Evolutionary conservation across 2,888 invertebrate genomes (phyloP), one percentile per base, ranked within the genome.

Genomic region (Drepanosiphum platanoidis): DNA sequence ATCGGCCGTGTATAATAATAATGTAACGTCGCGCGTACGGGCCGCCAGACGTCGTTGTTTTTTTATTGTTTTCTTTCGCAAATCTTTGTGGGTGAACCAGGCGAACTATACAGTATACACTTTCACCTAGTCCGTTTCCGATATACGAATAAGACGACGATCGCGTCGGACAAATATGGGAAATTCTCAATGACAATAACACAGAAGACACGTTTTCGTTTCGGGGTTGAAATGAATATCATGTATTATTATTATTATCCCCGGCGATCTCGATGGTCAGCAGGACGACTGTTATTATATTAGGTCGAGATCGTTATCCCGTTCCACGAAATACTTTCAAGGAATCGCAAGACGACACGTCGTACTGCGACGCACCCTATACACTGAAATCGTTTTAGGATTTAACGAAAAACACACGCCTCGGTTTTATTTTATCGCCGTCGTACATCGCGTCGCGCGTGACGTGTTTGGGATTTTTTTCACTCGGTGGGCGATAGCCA

Each of bases 21-120:
- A 68, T 52, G 72, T 15, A 78, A 42, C 30, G 39, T 78, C 8
- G 34, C 8, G 34, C 22, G 15, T 32, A 22, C 39, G 22, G 58
- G 34, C 30, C 2, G 34, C 30, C 2, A 13, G 64, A 22, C 66
- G 42, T 66, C 78, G 64, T 66, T 32, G 79, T 42, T 32, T 52
- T 36, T 22, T 66, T n/a, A n/a, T n/a, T n/a, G n/a, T n/a, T n/a
- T 2, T 34, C 34, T 52, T 75, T 75, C 8, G 68, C 34, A 52
- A 58, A 80, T 68, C n/a, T 68, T 68, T 68, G 68, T 34, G 68
- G 79, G 79, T 68, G 46, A 68, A 80, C 66, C 42, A 27, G 61
- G 2, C n/a, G 27, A 30, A 27, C 22, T 11, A 64, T 22, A 30
- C 13, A 2, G 13, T 18, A 22, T 52, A 52, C 18, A 42, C n/a